phyloP scores from a whole-genome alignment of 2,888 invertebrate genomes.

The Tetranychus piercei region DNA sequence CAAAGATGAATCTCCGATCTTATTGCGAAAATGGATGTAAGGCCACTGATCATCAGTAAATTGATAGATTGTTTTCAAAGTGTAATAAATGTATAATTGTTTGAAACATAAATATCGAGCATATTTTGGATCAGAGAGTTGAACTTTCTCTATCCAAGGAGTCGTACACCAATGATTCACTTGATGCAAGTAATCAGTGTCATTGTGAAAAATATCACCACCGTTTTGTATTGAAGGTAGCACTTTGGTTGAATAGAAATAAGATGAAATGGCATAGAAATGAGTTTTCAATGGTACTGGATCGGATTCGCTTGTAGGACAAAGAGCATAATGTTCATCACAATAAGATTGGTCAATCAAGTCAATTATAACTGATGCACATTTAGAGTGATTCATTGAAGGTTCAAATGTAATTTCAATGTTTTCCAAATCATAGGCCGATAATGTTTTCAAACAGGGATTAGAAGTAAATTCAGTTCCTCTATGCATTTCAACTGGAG shows the following conservation, averaged over 20 bases:
- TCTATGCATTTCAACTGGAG: neutral
- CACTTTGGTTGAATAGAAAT: neutral
- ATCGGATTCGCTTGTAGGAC: neutral
- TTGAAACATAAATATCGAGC: conserved; percentile 18
- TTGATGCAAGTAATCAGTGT: neutral
- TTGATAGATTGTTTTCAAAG: conserved; percentile 19
- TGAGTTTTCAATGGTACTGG: neutral
- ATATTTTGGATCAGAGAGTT: conserved; percentile 16
- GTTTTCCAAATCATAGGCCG: neutral
- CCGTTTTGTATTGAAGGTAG: neutral
- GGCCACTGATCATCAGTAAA: conserved; percentile 19
- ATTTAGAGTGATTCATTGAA: neutral
- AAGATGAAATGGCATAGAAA: conserved; percentile 6
- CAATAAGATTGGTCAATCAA: neutral
- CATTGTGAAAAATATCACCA: neutral
- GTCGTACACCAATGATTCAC: neutral
- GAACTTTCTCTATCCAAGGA: neutral
- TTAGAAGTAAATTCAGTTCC: neutral
- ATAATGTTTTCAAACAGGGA: neutral
- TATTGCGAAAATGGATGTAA: conserved; percentile 15
- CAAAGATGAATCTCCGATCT: conserved; percentile 33
- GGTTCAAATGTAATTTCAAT: neutral
- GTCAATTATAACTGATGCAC: neutral
- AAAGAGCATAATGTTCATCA: neutral
- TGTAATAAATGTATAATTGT: conserved; percentile 16